Percentiles rank a stretch among this genome's conserved stretches.
Conservation (phyloP, 2,113 vertebrate genomes). For the Heterotis niloticus region DNA sequence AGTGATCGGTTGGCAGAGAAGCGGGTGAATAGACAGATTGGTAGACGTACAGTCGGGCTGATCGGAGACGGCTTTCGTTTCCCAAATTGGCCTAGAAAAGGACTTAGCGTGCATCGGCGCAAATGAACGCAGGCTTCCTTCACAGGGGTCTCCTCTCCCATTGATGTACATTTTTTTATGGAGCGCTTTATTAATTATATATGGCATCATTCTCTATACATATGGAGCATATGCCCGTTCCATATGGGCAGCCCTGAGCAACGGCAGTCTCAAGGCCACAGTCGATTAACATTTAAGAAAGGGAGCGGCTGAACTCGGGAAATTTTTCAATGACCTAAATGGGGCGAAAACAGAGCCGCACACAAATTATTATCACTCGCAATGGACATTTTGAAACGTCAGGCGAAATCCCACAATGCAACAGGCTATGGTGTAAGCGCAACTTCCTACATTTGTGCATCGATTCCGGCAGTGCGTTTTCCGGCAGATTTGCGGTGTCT, state of each 20-base stretch:
- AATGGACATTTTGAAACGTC: background rate
- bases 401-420: background rate
- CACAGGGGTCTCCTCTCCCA: background rate
- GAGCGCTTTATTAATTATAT: conserved; percentile 64
- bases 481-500: too few relatives aligned
- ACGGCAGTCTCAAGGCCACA: conserved; percentile 64
- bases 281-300: conserved; percentile 77
- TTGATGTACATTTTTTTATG: conserved; percentile 4
- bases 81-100: background rate
- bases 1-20: background rate
- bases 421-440: too few relatives aligned
- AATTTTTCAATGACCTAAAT: conserved; percentile 69
- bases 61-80: background rate
- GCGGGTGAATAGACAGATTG: background rate
- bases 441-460: too few relatives aligned
- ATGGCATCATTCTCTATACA: conserved; percentile 61
- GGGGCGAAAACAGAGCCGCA: conserved; percentile 41
- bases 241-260: conserved; percentile 71
- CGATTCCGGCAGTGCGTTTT: too few relatives aligned
- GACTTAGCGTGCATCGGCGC: background rate
- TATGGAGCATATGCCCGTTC: conserved; percentile 68
- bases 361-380: background rate
- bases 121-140: background rate
- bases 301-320: conserved; percentile 42
- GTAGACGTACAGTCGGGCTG: background rate